phyloP scores from a whole-genome alignment of 2,113 vertebrate genomes.

The Trogon surrucura region DNA sequence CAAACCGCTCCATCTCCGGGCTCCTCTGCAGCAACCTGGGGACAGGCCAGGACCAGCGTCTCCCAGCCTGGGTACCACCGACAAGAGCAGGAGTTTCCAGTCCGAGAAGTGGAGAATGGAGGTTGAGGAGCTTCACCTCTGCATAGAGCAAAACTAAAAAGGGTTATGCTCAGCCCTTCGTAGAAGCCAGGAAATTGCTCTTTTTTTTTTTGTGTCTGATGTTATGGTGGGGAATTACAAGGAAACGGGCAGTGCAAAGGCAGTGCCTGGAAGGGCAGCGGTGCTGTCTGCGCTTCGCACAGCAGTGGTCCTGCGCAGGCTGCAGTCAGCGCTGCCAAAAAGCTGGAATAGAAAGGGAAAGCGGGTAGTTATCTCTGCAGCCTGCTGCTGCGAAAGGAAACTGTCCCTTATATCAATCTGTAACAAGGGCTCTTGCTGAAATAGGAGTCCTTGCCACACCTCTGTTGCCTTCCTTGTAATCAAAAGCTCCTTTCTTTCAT shows the following conservation, averaged over 20 bases:
- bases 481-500: background rate
- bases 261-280: background rate
- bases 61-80: background rate
- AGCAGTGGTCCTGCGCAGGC: background rate
- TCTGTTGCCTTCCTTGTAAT: background rate
- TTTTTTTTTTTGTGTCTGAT: background rate
- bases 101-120: background rate
- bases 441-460: background rate
- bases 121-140: background rate
- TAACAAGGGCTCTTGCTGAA: background rate
- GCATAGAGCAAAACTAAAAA: background rate
- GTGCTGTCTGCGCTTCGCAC: background rate
- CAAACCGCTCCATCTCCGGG: background rate
- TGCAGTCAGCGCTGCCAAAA: background rate
- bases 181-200: background rate
- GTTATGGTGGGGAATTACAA: background rate
- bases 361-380: background rate
- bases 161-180: background rate
- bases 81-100: background rate
- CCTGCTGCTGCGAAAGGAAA: background rate
- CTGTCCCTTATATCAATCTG: background rate
- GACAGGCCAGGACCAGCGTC: background rate
- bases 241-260: background rate
- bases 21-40: background rate
- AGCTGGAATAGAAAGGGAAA: background rate